A percentile compares a stretch with the other conserved stretches of the same genome.
phyloP scores from a whole-genome alignment of 2,888 invertebrate genomes.

The Catocala nupta region DNA sequence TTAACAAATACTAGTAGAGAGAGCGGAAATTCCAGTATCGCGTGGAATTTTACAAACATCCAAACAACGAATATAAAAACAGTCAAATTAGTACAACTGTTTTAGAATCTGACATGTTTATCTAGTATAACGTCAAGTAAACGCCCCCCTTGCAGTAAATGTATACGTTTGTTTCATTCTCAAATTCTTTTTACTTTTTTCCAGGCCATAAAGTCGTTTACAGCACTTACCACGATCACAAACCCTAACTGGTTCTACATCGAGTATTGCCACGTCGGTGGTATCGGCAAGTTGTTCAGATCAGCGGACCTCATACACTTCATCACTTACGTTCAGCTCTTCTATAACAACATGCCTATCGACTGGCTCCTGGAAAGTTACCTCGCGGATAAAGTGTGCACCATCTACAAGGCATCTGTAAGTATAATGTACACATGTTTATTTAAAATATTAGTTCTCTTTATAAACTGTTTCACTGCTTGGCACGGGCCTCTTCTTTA shows the following conservation, averaged over 20 bases:
- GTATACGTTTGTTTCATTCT: too few relatives aligned
- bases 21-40: too few relatives aligned
- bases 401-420: constrained; percentile 91
- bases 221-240: constrained; percentile 48
- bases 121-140: too few relatives aligned
- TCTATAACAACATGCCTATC: constrained; percentile 98
- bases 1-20: too few relatives aligned
- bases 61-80: too few relatives aligned
- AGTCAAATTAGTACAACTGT: too few relatives aligned
- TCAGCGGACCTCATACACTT: constrained; percentile 95
- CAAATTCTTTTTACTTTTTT: constrained; percentile 18
- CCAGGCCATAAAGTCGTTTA: constrained; percentile 72
- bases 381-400: constrained; percentile 96
- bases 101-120: too few relatives aligned
- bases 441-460: too few relatives aligned
- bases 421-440: constrained; percentile 63
- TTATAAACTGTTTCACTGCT: too few relatives aligned
- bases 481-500: too few relatives aligned
- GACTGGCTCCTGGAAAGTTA: constrained; percentile 98
- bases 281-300: constrained; percentile 98
- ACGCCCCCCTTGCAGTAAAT: too few relatives aligned
- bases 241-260: constrained; percentile 95
- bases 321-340: constrained; percentile 97
- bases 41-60: too few relatives aligned
- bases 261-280: constrained; percentile 97